These are phyloP conservation scores for Trissoscelio sp. DNA, from an alignment of 2,888 invertebrate species.

Conservation along the genomic window DNA sequence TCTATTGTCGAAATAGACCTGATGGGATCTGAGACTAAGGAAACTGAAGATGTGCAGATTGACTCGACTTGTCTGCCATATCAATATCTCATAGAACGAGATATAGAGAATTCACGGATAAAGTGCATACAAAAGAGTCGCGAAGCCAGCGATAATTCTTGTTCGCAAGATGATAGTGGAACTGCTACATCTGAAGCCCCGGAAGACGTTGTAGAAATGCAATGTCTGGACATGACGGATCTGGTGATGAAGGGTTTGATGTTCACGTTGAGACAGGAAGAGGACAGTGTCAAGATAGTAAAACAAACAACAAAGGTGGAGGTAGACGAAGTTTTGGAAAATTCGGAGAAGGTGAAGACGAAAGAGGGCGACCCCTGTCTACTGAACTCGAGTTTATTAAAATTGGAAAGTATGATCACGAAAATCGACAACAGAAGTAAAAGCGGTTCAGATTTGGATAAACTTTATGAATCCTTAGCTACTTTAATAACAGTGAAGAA, in stretches of 20 bases:
- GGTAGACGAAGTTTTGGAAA: conserved; percentile 81
- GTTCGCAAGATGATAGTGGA: conserved; percentile 11
- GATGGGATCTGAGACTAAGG: not conserved
- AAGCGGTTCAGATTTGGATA: conserved; percentile 22
- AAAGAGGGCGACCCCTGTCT: conserved; percentile 79
- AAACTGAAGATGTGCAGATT: conserved; percentile 62
- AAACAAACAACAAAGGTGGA: conserved; percentile 81
- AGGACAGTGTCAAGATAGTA: conserved; percentile 79
- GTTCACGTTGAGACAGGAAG: conserved; percentile 80
- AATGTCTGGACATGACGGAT: conserved; percentile 81
- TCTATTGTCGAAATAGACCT: not conserved
- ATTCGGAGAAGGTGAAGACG: conserved; percentile 80
- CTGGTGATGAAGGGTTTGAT: conserved; percentile 82
- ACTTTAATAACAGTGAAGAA: conserved; percentile 9
- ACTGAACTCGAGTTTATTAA: conserved; percentile 80
- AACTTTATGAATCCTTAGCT: conserved; percentile 42
- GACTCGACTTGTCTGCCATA: conserved; percentile 76
- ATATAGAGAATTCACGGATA: conserved; percentile 74
- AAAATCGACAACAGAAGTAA: conserved; percentile 76
- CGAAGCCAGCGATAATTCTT: not conserved
- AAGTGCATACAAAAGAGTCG: conserved; percentile 52
- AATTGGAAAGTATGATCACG: conserved; percentile 80
- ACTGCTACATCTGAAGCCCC: conserved; percentile 24
- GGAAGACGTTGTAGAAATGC: conserved; percentile 68
- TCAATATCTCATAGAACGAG: conserved; percentile 79